Percentiles rank a stretch among this genome's conserved stretches.
phyloP scores from a whole-genome alignment of 1,140 invertebrate genomes.

The Cyphomyrmex costatus region DNA sequence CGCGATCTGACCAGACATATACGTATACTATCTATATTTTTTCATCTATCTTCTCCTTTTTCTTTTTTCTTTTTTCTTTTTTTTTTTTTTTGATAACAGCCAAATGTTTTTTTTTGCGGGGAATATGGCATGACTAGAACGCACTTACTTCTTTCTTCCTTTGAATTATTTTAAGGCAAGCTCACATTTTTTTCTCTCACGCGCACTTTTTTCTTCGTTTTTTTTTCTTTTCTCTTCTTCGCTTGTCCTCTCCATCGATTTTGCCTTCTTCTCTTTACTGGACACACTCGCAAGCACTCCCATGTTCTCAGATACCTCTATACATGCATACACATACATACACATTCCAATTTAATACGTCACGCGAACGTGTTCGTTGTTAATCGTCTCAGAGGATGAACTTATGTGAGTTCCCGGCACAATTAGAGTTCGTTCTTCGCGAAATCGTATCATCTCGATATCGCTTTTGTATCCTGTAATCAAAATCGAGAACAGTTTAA shows the following conservation, averaged over 20 bases:
- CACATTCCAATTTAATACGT: slow-evolving; percentile 72
- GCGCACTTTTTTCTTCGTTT: background rate
- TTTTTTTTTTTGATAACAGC: slow-evolving; percentile 38
- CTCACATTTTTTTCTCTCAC: slow-evolving; percentile 67
- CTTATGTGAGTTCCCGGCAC: slow-evolving; percentile 37
- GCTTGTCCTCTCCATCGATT: background rate
- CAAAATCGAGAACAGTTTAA: slow-evolving; percentile 47
- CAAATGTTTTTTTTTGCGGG: slow-evolving; percentile 19
- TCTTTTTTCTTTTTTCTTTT: background rate
- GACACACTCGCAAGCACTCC: slow-evolving; percentile 19
- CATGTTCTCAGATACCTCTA: background rate
- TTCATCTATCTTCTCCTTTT: background rate
- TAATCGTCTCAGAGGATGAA: slow-evolving; percentile 67
- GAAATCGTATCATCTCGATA: slow-evolving; percentile 74
- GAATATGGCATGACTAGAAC: slow-evolving; percentile 70
- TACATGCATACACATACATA: slow-evolving; percentile 61
- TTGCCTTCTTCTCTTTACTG: background rate
- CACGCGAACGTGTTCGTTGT: slow-evolving; percentile 74
- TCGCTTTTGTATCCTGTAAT: slow-evolving; percentile 72
- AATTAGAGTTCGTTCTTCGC: slow-evolving; percentile 58
- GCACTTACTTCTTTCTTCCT: slow-evolving; percentile 63
- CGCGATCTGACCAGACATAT: slow-evolving; percentile 1
- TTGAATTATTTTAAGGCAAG: slow-evolving; percentile 78
- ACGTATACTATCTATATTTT: slow-evolving; percentile 41
- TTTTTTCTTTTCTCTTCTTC: background rate